These are phyloP conservation scores for Andricus grossulariae DNA, from an alignment of 1,140 invertebrate species.

Conservation along the genomic window DNA sequence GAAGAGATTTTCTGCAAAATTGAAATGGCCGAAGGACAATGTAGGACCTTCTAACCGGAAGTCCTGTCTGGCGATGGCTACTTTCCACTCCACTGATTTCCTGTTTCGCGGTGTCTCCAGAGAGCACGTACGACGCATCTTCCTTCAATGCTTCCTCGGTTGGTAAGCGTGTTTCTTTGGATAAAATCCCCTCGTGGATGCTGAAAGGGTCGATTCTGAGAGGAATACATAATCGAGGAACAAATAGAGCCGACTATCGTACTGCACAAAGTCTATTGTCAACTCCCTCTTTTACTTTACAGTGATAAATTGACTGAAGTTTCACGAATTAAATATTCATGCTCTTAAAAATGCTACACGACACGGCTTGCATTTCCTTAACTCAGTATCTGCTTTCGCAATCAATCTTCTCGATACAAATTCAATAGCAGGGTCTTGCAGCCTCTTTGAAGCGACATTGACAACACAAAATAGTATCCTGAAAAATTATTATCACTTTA, in stretches of 20 bases:
- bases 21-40: constrained; percentile 2
- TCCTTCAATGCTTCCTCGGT: constrained; percentile 43
- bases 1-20: neutral
- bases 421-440: neutral
- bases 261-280: constrained; percentile 17
- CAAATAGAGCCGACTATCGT: constrained; percentile 34
- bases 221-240: constrained; percentile 54
- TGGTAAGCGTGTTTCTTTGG: constrained; percentile 38
- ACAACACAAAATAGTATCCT: constrained; percentile 40
- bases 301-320: constrained; percentile 1
- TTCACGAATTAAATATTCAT: neutral
- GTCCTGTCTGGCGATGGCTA: constrained; percentile 41
- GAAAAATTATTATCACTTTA: constrained; percentile 35
- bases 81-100: constrained; percentile 55
- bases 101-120: constrained; percentile 46
- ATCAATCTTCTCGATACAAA: neutral
- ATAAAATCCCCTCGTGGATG: constrained; percentile 36
- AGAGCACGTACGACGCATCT: constrained; percentile 52
- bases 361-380: neutral
- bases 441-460: neutral
- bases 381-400: neutral
- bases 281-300: neutral
- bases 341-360: neutral
- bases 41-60: constrained; percentile 43
- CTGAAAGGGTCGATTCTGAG: constrained; percentile 43